Evolutionary conservation across 2,797 vertebrate genomes (phyloP).

Genomic region (Pseudocheirus occidentalis): DNA sequence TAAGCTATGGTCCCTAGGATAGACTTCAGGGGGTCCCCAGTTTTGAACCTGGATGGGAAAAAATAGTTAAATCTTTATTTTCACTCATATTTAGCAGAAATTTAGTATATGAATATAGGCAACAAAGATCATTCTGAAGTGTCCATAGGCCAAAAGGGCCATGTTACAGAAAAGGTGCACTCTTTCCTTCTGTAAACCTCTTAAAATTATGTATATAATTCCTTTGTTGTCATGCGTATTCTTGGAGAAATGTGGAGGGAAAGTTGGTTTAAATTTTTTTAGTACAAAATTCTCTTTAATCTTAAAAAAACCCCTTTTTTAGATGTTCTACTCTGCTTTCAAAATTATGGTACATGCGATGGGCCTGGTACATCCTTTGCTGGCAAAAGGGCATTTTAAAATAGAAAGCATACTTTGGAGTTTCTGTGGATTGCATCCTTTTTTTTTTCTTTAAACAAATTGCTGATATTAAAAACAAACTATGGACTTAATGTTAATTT

Average conservation of each 20-base stretch:
- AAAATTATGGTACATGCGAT: background rate
- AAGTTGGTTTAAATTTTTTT: constrained; percentile 10
- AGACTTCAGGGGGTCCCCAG: background rate
- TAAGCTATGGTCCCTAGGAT: background rate
- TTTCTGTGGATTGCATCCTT: background rate
- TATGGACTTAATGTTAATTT: background rate
- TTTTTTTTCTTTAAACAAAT: background rate
- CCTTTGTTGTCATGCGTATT: background rate
- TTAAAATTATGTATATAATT: rapidly evolving
- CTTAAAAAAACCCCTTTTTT: background rate
- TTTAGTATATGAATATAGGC: background rate
- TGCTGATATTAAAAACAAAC: background rate
- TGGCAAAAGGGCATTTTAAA: background rate
- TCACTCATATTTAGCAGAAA: background rate
- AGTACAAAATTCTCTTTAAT: background rate
- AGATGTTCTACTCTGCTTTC: background rate
- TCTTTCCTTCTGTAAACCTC: no score
- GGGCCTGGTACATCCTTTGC: background rate
- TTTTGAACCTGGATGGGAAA: background rate
- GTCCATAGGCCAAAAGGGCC: background rate
- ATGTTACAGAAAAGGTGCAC: background rate
- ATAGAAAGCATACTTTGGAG: background rate
- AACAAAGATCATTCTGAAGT: background rate
- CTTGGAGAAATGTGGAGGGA: background rate
- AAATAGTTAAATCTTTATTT: background rate